phyloP scores from a whole-genome alignment of 2,797 vertebrate genomes.

The Miichthys miiuy region DNA sequence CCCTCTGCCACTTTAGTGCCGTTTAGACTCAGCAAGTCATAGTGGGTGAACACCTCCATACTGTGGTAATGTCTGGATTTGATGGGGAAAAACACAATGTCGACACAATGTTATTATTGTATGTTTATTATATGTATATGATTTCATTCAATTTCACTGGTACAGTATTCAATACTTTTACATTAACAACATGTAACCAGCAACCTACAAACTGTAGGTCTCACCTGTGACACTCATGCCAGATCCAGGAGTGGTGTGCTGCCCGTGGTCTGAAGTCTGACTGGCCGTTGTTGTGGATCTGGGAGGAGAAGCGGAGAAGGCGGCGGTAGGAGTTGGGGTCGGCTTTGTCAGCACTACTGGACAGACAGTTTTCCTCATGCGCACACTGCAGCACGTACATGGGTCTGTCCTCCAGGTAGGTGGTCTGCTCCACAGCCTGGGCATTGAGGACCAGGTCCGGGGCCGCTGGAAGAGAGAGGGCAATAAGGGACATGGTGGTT shows the following conservation, averaged over 20 bases:
- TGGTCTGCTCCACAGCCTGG: conserved; percentile 91
- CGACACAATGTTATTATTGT: not conserved
- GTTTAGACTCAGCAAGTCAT: conserved; percentile 92
- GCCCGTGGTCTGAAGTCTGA: conserved; percentile 93
- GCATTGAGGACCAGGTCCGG: conserved; percentile 94
- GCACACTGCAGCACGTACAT: conserved; percentile 94
- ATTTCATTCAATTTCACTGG: conserved; percentile 8
- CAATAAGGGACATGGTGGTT: not conserved
- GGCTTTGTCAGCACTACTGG: conserved; percentile 82
- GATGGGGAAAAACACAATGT: conserved; percentile 13
- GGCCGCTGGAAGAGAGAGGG: conserved; percentile 83
- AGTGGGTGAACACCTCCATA: conserved; percentile 98
- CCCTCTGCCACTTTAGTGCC: conserved; percentile 96
- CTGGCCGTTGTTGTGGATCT: conserved; percentile 96
- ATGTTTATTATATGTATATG: conserved; percentile 4
- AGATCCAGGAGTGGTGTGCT: conserved; percentile 93
- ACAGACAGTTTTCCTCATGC: conserved; percentile 93
- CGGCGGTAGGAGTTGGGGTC: conserved; percentile 87
- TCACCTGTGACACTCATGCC: conserved; percentile 98
- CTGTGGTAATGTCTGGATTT: conserved; percentile 94
- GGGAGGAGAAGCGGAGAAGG: conserved; percentile 96
- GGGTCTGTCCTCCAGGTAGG: conserved; percentile 96
- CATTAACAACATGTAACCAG: no score
- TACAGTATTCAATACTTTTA: not conserved
- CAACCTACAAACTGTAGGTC: not conserved